Percentiles rank a stretch among this genome's conserved stretches.
Conservation (phyloP, 2,113 vertebrate genomes). For the Turnix velox region DNA sequence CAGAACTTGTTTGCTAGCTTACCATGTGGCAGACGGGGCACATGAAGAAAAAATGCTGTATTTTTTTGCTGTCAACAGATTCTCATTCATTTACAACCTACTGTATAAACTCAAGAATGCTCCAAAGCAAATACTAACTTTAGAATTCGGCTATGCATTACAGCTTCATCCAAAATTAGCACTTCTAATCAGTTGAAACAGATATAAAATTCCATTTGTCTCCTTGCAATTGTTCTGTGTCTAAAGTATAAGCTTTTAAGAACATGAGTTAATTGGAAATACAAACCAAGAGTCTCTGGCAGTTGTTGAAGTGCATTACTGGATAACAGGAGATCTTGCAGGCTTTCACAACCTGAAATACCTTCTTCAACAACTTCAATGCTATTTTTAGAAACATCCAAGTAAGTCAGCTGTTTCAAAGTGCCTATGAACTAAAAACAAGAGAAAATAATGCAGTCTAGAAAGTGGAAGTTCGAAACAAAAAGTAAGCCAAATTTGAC, state of each 20-base stretch:
- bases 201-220: not conserved
- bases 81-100: not conserved
- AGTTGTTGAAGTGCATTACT: slow-evolving; percentile 94
- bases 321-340: slow-evolving; percentile 92
- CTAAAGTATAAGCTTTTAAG: not conserved
- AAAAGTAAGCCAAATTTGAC: not conserved
- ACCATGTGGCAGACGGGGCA: not conserved
- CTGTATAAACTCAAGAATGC: not conserved
- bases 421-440: slow-evolving; percentile 85
- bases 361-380: slow-evolving; percentile 94
- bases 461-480: not conserved
- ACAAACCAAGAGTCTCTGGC: slow-evolving; percentile 91
- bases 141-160: not conserved
- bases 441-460: not conserved
- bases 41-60: rapidly evolving
- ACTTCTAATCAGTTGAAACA: not conserved
- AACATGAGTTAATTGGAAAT: slow-evolving; percentile 24
- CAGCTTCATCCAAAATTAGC: not conserved
- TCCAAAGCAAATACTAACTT: not conserved
- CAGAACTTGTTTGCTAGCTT: not conserved
- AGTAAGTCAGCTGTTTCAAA: slow-evolving; percentile 90
- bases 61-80: not conserved
- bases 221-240: not conserved
- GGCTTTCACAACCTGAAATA: slow-evolving; percentile 91
- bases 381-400: slow-evolving; percentile 98